phyloP scores from a whole-genome alignment of 2,797 vertebrate genomes.

The Rhodeus uyekii region DNA sequence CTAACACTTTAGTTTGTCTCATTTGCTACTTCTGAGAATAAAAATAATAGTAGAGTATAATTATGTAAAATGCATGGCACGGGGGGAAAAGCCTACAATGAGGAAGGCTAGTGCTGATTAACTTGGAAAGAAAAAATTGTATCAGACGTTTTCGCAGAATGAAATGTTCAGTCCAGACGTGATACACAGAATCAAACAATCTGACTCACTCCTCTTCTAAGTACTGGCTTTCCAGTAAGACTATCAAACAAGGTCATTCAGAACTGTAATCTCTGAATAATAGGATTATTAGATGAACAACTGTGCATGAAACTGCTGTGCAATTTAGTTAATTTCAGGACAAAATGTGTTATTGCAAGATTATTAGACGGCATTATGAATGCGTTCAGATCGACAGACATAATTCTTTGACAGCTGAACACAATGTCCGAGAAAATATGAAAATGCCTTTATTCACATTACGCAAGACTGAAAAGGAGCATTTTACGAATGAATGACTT shows the following conservation, averaged over 20 bases:
- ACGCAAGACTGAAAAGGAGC: too few relatives aligned
- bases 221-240: conserved; percentile 46
- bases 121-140: background rate
- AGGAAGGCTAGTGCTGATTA: background rate
- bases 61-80: background rate
- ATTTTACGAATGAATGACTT: too few relatives aligned
- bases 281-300: conserved; percentile 20
- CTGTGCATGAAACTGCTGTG: conserved; percentile 8
- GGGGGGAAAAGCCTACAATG: background rate
- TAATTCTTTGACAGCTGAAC: background rate
- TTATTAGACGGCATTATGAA: background rate
- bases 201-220: conserved; percentile 41
- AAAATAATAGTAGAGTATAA: background rate
- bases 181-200: conserved; percentile 41
- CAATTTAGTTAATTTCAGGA: conserved; percentile 31
- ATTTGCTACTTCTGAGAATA: background rate
- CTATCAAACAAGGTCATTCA: conserved; percentile 32
- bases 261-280: conserved; percentile 27
- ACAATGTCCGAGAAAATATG: background rate
- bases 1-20: background rate
- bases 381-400: background rate
- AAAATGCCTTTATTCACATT: background rate
- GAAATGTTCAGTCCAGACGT: conserved; percentile 29
- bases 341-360: background rate
- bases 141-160: conserved; percentile 41